phyloP scores from a whole-genome alignment of 2,888 invertebrate genomes.

The Cetonia aurata region DNA sequence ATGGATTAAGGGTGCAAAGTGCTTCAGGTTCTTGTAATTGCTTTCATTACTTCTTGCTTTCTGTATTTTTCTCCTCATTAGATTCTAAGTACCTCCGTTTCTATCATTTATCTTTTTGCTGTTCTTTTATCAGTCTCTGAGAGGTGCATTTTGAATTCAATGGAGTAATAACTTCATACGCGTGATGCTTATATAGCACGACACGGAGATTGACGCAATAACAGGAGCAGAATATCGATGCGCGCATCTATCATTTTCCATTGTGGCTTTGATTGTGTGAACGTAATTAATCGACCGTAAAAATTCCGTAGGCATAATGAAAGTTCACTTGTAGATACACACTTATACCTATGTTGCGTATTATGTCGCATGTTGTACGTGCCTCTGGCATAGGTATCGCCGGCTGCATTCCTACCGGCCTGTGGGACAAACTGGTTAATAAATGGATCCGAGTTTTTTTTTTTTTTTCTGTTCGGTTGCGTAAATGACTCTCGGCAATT shows the following conservation, averaged over 20 bases:
- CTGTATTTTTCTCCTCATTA: too few relatives aligned
- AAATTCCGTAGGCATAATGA: slow-evolving; percentile 39
- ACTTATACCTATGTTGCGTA: neutral
- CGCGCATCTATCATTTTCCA: slow-evolving; percentile 20
- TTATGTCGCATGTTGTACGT: neutral
- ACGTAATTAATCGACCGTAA: slow-evolving; percentile 34
- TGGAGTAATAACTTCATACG: slow-evolving; percentile 12
- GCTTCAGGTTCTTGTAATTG: too few relatives aligned
- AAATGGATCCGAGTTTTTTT: slow-evolving; percentile 42
- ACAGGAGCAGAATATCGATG: slow-evolving; percentile 16
- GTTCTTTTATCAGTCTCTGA: too few relatives aligned
- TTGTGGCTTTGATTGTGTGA: slow-evolving; percentile 24
- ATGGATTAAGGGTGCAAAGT: too few relatives aligned
- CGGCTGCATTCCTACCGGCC: slow-evolving; percentile 39
- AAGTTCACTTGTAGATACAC: slow-evolving; percentile 37
- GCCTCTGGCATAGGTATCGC: slow-evolving; percentile 1
- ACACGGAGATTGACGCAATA: neutral
- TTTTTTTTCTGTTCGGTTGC: slow-evolving; percentile 37
- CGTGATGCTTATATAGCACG: slow-evolving; percentile 1
- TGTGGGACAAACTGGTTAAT: slow-evolving; percentile 43
- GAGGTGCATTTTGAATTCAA: neutral
- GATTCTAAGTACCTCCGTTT: too few relatives aligned
- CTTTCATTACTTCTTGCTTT: too few relatives aligned
- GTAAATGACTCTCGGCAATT: slow-evolving; percentile 38
- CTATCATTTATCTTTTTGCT: too few relatives aligned